Percentiles rank a stretch among this genome's conserved stretches.
Conservation (phyloP, 2,797 vertebrate genomes). For the Muscicapa comitata region DNA sequence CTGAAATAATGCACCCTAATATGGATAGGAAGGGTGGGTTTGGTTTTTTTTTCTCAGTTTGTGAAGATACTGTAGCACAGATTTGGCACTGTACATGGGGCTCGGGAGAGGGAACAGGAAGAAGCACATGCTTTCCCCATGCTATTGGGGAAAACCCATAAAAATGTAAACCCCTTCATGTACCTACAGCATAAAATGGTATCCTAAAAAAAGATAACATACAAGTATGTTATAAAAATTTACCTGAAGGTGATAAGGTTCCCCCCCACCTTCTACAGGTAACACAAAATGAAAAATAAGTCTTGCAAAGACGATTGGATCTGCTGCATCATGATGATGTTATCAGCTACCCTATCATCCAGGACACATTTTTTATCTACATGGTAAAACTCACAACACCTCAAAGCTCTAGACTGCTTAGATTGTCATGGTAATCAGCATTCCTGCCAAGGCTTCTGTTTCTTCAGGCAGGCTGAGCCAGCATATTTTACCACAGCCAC, state of each 20-base stretch:
- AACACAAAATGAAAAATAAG: neutral
- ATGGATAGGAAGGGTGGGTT: accelerated
- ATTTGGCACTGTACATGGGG: accelerated
- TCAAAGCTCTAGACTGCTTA: neutral
- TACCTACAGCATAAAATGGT: neutral
- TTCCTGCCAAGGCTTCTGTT: constrained; percentile 52
- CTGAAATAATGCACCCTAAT: neutral
- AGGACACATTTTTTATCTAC: neutral
- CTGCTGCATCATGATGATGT: neutral
- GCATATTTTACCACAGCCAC: constrained; percentile 40
- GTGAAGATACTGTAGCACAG: neutral
- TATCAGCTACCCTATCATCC: neutral
- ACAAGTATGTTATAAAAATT: neutral
- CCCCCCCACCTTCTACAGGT: too few species aligned
- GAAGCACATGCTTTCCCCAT: neutral
- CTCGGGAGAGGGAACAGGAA: neutral
- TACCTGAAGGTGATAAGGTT: neutral
- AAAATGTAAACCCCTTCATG: neutral
- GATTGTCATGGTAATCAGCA: constrained; percentile 53
- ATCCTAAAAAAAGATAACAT: neutral
- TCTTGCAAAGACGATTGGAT: neutral
- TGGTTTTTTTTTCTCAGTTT: neutral
- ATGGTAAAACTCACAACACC: constrained; percentile 1
- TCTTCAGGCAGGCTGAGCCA: constrained; percentile 48
- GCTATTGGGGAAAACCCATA: neutral